These are phyloP conservation scores for Drosophila albomicans DNA, from an alignment of 1,140 invertebrate species.

Conservation along the genomic window DNA sequence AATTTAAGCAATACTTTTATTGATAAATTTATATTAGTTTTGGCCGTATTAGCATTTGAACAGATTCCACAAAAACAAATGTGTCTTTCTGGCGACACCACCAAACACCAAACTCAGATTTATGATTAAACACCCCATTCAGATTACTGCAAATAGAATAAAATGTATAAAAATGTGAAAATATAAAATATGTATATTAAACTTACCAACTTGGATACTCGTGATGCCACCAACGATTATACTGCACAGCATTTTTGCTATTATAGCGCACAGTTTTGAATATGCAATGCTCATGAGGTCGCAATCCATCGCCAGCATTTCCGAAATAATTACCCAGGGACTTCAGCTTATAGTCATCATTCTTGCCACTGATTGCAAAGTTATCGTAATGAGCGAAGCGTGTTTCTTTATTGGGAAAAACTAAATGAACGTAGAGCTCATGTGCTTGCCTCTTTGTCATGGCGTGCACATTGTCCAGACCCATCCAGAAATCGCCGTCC, in stretches of 20 bases:
- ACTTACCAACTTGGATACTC: constrained; percentile 26
- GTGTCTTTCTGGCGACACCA: constrained; percentile 16
- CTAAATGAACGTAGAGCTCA: constrained; percentile 32
- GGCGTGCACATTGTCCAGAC: constrained; percentile 33
- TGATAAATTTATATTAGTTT: constrained; percentile 21
- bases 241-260: not conserved
- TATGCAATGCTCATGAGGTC: constrained; percentile 20
- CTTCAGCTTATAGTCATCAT: constrained; percentile 24
- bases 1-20: constrained; percentile 6
- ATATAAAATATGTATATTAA: not conserved
- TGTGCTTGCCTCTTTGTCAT: constrained; percentile 19
- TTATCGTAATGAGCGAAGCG: constrained; percentile 32
- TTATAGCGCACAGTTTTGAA: constrained; percentile 21
- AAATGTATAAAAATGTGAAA: not conserved
- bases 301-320: constrained; percentile 29
- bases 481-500: constrained; percentile 34
- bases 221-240: constrained; percentile 43
- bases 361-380: constrained; percentile 25
- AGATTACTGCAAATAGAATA: constrained; percentile 20
- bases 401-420: constrained; percentile 20
- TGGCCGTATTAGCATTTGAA: constrained; percentile 37
- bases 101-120: constrained; percentile 36
- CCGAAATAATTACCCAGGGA: constrained; percentile 28
- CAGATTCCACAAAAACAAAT: constrained; percentile 25
- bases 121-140: constrained; percentile 24